These are phyloP conservation scores for Sylvicapra grimmia DNA, from an alignment of 2,113 vertebrate genomes.

Conservation along the genomic window DNA sequence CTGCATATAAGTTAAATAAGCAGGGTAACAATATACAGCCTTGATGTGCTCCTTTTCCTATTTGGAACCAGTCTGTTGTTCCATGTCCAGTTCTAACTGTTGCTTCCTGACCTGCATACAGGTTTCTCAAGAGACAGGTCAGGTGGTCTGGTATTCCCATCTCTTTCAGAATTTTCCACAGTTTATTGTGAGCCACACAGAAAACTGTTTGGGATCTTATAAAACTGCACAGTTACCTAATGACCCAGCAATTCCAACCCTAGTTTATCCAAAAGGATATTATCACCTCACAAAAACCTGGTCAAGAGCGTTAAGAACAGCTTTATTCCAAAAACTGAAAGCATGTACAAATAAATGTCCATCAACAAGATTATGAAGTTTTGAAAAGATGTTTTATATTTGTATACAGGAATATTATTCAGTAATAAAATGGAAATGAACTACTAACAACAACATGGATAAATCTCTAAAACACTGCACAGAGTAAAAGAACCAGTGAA, in stretches of 20 bases:
- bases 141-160: too few species aligned
- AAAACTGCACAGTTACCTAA: background rate
- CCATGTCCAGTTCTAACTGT: too few species aligned
- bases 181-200: background rate
- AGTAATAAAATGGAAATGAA: background rate
- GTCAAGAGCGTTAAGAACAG: background rate
- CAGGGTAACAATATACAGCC: too few species aligned
- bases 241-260: background rate
- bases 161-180: too few species aligned
- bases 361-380: background rate
- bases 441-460: background rate
- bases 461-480: background rate
- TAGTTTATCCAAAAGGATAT: background rate
- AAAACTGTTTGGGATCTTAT: background rate
- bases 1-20: too few species aligned
- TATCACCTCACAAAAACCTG: background rate
- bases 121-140: too few species aligned
- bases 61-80: too few species aligned
- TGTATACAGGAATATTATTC: background rate
- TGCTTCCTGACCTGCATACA: too few species aligned
- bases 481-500: background rate
- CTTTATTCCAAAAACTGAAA: background rate
- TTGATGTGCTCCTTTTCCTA: too few species aligned
- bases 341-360: background rate
- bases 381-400: background rate